Evolutionary conservation across 2,797 vertebrate species (phyloP), one percentile per base, ranked within the genome.

Genomic region (Glyptemys insculpta): DNA sequence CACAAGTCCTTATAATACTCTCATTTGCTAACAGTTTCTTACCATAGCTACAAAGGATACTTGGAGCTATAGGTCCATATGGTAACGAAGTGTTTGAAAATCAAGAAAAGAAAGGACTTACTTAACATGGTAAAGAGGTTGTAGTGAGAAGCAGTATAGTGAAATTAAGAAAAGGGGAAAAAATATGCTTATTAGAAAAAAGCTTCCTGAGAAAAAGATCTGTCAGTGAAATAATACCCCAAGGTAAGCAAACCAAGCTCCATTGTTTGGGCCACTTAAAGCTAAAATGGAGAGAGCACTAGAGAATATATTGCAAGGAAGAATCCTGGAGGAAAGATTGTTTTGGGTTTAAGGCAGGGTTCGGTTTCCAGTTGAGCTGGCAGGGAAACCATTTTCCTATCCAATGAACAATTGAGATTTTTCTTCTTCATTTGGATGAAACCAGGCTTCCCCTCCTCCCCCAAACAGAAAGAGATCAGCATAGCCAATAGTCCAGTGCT

Each of bases 251-350:
- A 91, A 91, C 12, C 6, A 79, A 68, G 41, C 18, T 65, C 68
- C 79, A 76, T 41, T 85, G 91, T 86, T 92, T 88, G 87, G 37
- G 56, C n/a, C 41, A 53, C 79, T 85, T 59, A 74, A 91, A 92
- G 93, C 84, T 81, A 86, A 93, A 94, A 74, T 31, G 34, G 1
- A 88, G 79, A 62, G 79, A 92, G 47, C 37, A 8, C 44, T 68
- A 84, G 44, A 11, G 56, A 74, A 88, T 78, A 34, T n/a, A 79
- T 44, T 91, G 37, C 41, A 78, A 72, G 81, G 37, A 89, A 68
- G 2, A 81, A 53, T 85, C 83, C 44, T 47, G 65, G 65, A n/a
- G n/a, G 65, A 59, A 31, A 59, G 57, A 31, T 31, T 31, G n/a
- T 85, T 68, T 86, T 94, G 37, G 85, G 37, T 85, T 74, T 81